A percentile compares a stretch with the other conserved stretches of the same genome.
Conservation (phyloP, 1,140 invertebrate genomes). For the Bicyclus anynana region DNA sequence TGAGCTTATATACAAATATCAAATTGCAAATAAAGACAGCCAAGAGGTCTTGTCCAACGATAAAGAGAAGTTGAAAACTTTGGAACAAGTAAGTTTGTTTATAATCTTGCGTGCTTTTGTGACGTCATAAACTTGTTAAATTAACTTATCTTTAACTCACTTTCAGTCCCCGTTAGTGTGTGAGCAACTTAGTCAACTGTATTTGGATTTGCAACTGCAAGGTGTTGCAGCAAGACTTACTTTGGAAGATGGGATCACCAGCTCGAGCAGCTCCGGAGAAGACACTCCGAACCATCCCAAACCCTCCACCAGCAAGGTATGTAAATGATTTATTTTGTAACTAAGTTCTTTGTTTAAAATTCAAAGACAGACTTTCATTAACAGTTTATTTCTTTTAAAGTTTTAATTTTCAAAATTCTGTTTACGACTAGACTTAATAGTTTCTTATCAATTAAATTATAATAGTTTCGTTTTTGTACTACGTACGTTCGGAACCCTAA, state of each 20-base stretch:
- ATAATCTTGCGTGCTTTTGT: not conserved
- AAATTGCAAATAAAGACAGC: conserved; percentile 79
- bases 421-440: no score
- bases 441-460: no score
- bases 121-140: not conserved
- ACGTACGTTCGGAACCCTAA: no score
- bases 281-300: conserved; percentile 32
- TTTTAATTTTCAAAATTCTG: not conserved
- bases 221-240: conserved; percentile 77
- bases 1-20: conserved; percentile 84
- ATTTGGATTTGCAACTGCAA: conserved; percentile 83
- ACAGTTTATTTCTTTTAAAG: no score
- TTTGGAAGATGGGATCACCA: conserved; percentile 81
- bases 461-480: no score
- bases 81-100: conserved; percentile 75
- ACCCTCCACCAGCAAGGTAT: conserved; percentile 26
- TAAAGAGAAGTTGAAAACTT: conserved; percentile 77
- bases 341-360: no score
- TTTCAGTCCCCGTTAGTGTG: conserved; percentile 83
- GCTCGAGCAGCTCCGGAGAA: conserved; percentile 79
- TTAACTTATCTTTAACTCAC: not conserved
- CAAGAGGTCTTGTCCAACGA: conserved; percentile 82
- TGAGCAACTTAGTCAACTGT: conserved; percentile 85
- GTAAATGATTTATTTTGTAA: no score
- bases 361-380: no score